Base-by-base conservation (phyloP, 1,140 invertebrate species). In the Heliothis virescens region DNA sequence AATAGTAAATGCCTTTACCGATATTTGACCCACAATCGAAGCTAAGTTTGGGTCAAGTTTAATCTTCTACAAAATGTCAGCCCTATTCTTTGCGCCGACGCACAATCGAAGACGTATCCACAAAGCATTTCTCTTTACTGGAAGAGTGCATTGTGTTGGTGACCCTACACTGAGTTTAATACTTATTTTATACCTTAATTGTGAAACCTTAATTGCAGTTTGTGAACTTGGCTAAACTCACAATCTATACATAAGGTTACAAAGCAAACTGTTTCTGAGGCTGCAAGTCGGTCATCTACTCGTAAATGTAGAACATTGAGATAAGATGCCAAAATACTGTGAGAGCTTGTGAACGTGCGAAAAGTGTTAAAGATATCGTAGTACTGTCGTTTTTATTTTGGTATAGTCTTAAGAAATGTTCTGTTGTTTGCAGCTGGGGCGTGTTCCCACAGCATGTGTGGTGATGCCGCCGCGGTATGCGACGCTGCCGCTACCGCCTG, bases 401-500 rank as follows among this genome's bases (percentile, higher is more conserved):
- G 5, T 41, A 9, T 41, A 41, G 9, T 7, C 34, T 7, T 41
- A 41, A 9, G 9, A 41, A 41, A 41, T 41, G 4, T 41, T 26
- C 0, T 26, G 3, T 12, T 65, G 11, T 1, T 47, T 48, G 1
- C 62, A 94, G 92, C 85, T 94, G 83, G 90, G 92, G 0, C 88
- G 92, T 0, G 82, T 92, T 79, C 91, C 90, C 7, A 82, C 91
- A 0, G 83, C 90, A 76, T 85, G 89, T 65, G 80, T 94, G 90
- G 73, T 90, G 85, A 82, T 92, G 67, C 86, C 89, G 16, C 91
- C 89, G 71, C 86, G 92, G 29, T 94, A 94, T 87, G 92, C 92
- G 65, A 94, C 92, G 57, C 87, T 94, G 81, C 92, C 92, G 77
- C 88, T 94, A 76, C 92, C 90, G 63, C 90, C 89, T 0, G 80